phyloP scores from a whole-genome alignment of 2,113 vertebrate species.

The Butorides virescens region DNA sequence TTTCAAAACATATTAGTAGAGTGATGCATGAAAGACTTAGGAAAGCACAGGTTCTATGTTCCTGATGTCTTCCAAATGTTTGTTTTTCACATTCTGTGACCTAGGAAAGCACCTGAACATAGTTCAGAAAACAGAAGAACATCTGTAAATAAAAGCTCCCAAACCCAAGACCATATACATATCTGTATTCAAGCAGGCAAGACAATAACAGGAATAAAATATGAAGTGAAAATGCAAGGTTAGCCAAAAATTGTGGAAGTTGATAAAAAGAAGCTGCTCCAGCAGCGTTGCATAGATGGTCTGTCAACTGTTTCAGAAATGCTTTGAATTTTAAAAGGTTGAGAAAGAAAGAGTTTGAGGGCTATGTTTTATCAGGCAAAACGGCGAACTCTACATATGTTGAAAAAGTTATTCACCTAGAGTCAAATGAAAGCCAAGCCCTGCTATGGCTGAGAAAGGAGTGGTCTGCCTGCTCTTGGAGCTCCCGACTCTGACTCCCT shows the following conservation, averaged over 20 bases:
- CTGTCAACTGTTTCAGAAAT: background rate
- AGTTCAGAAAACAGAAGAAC: background rate
- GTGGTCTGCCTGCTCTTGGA: background rate
- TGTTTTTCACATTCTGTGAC: background rate
- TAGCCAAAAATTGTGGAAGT: background rate
- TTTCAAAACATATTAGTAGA: background rate
- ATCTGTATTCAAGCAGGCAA: background rate
- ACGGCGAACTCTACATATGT: background rate
- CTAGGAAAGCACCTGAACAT: background rate
- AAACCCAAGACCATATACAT: background rate
- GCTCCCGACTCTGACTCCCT: background rate
- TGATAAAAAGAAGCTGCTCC: background rate
- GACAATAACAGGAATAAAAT: background rate
- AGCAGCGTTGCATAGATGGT: too few species aligned
- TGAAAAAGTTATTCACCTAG: background rate
- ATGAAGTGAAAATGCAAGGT: background rate
- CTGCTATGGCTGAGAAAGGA: background rate
- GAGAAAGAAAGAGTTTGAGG: background rate
- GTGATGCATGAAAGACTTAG: background rate
- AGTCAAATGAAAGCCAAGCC: background rate
- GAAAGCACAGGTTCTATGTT: background rate
- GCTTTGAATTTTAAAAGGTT: background rate
- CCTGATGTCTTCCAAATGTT: background rate
- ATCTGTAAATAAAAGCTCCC: background rate
- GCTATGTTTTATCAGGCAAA: background rate